These are phyloP conservation scores for Clepsis dumicolana DNA, from an alignment of 2,888 invertebrate species.

Conservation along the genomic window DNA sequence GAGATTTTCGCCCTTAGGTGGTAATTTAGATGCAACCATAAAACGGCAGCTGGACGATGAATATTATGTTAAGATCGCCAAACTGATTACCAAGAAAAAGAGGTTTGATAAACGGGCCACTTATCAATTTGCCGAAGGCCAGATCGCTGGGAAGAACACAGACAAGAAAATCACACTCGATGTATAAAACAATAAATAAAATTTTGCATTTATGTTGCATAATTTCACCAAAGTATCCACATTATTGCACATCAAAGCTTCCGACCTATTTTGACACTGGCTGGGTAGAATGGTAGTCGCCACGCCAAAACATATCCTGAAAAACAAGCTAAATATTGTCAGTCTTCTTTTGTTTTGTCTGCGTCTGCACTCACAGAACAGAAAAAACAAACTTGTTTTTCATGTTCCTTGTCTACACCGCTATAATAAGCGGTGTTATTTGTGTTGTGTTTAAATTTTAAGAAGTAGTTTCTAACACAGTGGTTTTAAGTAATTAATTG, in stretches of 20 bases:
- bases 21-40: slow-evolving; percentile 73
- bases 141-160: slow-evolving; percentile 44
- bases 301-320: too few species aligned
- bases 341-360: too few species aligned
- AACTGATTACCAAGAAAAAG: slow-evolving; percentile 75
- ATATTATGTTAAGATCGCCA: slow-evolving; percentile 71
- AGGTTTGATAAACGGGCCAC: slow-evolving; percentile 79
- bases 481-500: too few species aligned
- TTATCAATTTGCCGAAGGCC: slow-evolving; percentile 77
- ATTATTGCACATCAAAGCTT: not conserved
- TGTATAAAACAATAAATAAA: slow-evolving; percentile 17
- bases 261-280: not conserved
- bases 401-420: too few species aligned
- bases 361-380: too few species aligned
- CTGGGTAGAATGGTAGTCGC: not conserved
- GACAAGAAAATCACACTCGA: slow-evolving; percentile 3
- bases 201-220: not conserved
- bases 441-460: too few species aligned
- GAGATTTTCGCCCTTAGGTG: slow-evolving; percentile 73
- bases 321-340: too few species aligned
- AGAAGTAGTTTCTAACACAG: too few species aligned
- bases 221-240: not conserved
- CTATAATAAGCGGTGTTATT: too few species aligned
- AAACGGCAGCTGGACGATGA: slow-evolving; percentile 76
- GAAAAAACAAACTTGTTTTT: too few species aligned